phyloP scores from a whole-genome alignment of 2,888 invertebrate species.

The Carpatolechia fugitivella region DNA sequence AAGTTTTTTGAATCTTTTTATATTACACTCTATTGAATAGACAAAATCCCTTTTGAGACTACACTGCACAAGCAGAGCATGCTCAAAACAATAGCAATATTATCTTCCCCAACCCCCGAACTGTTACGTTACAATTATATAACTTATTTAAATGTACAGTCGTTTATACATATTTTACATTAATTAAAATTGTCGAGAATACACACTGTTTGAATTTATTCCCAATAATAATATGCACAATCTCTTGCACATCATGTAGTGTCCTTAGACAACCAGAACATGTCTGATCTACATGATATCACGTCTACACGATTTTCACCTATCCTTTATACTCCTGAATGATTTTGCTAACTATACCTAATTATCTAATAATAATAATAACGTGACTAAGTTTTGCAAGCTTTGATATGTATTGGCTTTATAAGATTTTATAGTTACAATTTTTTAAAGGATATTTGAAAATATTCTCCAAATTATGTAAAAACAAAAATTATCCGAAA shows the following conservation, averaged over 20 bases:
- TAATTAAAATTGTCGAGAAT: slow-evolving; percentile 70
- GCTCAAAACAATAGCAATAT: slow-evolving; percentile 49
- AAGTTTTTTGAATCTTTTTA: slow-evolving; percentile 13
- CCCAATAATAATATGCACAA: slow-evolving; percentile 22
- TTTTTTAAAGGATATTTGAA: background rate
- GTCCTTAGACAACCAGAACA: slow-evolving; percentile 18
- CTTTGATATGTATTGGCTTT: slow-evolving; percentile 43
- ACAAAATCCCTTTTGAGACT: slow-evolving; percentile 33
- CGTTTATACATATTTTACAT: slow-evolving; percentile 68
- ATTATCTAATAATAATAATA: slow-evolving; percentile 27
- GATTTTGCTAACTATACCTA: slow-evolving; percentile 51
- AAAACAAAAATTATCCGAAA: background rate
- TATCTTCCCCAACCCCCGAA: slow-evolving; percentile 48
- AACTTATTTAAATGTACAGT: slow-evolving; percentile 70
- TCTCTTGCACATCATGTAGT: background rate
- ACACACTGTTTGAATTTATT: slow-evolving; percentile 50
- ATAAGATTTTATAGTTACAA: slow-evolving; percentile 7
- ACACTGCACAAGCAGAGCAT: slow-evolving; percentile 54
- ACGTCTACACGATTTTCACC: slow-evolving; percentile 19
- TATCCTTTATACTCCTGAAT: slow-evolving; percentile 30
- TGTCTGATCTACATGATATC: slow-evolving; percentile 19
- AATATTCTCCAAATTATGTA: background rate
- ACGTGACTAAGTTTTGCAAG: slow-evolving; percentile 60
- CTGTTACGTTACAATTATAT: slow-evolving; percentile 55
- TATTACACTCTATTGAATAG: slow-evolving; percentile 22